Evolutionary conservation across 1,140 invertebrate genomes (phyloP), one percentile per base, ranked within the genome.

Genomic region (Cherax destructor): DNA sequence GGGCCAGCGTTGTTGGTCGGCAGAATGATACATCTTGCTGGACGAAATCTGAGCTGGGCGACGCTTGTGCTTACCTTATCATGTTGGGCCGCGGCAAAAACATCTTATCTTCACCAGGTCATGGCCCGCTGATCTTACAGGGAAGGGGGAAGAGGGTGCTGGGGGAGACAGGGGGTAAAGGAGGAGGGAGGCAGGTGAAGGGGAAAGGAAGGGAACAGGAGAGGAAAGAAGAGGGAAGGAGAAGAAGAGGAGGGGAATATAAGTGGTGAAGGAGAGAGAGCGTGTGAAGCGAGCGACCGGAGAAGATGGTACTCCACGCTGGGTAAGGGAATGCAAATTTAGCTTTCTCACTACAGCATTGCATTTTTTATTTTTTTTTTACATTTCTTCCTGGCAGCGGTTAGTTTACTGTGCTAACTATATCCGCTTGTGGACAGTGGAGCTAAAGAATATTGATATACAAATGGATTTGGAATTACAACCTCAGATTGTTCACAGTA

Each of bases 31-130:
- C 81, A 83, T 52, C 47, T 30, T 61, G 56, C 30, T n/a, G 56
- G 7, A n/a, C 24, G 59, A 65, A 83, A 65, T 24, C n/a, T 65
- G 81, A 83, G 81, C 21, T 24, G 16, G 56, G 56, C 56, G 52
- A 41, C 56, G 24, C 52, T 83, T 65, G 18, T 83, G 81, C 81
- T 83, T 65, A 65, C 81, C 81, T 61, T 83, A 24, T 56, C 81
- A 30, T 65, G 56, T 41, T 24, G 16, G 16, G 3, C 52, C 0
- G 1, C 56, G n/a, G 30, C 41, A 83, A 83, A 83, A 83, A 41
- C 6, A 2, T 47, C 81, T 83, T 83, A 83, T 83, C 81, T 83
- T 18, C 56, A 18, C n/a, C 16, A 56, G 81, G 78, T 80, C 78
- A 49, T 1, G 78, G 52, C 78, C 49, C 52, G 47, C 52, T 80